Percentiles rank a stretch among this genome's conserved stretches.
These are phyloP conservation scores for Vidua macroura DNA, from an alignment of 2,113 vertebrate species.

Conservation along the genomic window DNA sequence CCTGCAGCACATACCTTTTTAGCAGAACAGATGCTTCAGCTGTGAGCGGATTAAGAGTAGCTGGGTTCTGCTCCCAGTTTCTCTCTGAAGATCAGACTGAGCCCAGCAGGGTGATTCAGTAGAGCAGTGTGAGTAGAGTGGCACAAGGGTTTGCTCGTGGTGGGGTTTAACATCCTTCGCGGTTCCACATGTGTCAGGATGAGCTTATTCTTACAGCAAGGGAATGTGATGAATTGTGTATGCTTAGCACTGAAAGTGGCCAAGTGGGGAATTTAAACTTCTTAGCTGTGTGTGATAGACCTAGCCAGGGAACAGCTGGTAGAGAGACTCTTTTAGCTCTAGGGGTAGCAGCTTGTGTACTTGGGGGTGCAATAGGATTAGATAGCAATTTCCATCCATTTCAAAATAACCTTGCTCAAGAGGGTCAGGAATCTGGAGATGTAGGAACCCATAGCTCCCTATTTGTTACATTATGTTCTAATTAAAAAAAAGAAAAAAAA, in stretches of 20 bases:
- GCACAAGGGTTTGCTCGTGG: neutral
- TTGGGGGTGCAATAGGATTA: constrained; percentile 38
- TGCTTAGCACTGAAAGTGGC: neutral
- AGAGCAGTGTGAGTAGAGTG: neutral
- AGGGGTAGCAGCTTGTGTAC: constrained; percentile 15
- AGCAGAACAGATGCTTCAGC: neutral
- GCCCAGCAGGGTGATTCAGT: neutral
- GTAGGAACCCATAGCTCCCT: neutral
- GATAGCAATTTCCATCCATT: neutral
- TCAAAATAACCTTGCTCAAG: constrained; percentile 10
- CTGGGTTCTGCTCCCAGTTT: neutral
- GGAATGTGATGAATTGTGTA: neutral
- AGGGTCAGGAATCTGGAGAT: constrained; percentile 8
- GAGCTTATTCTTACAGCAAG: neutral
- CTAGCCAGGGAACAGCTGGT: constrained; percentile 35
- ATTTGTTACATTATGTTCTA: constrained; percentile 25
- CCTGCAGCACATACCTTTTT: neutral
- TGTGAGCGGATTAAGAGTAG: neutral
- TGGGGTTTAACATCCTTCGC: neutral
- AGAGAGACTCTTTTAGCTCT: constrained; percentile 23
- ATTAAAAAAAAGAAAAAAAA: constrained; percentile 15
- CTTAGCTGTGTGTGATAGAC: constrained; percentile 11
- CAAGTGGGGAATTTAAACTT: constrained; percentile 34
- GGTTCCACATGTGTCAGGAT: neutral
- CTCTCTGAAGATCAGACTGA: neutral